Base-by-base conservation (phyloP, 2,797 vertebrate species). In the Sebastes steindachneri region DNA sequence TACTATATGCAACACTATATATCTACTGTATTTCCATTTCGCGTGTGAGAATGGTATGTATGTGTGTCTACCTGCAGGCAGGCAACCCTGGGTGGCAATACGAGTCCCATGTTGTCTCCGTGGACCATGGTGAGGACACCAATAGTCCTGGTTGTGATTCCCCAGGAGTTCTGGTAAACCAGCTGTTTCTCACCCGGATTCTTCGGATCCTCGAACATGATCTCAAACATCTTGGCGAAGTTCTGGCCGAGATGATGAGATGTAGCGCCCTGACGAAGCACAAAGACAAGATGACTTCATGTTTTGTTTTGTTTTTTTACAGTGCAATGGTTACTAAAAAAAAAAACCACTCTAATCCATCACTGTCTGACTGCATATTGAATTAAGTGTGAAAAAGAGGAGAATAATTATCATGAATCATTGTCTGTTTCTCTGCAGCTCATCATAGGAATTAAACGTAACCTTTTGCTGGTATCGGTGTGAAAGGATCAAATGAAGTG, bases 211-310 rank as follows among this genome's bases (percentile, higher is more conserved):
- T 99, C 99, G 92, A 99, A 99, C 23, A 95, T 48, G 4, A 99
- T 98, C 89, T 99, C 99, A 95, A 99, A 99, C 98, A 99, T 99
- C 94, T 89, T 98, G 37, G 98, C 97, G 92, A 99, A 99, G 94
- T 99, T 99, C 93, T 99, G 98, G 11, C 99, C 99, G 75, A 99
- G 95, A 83, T 99, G 98, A 95, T 99, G 99, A 68, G 99, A 99
- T 0, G 98, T 99, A 25, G 92, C 99, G 66, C 97, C 99, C 99
- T 99, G 91, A 92, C 86, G 0, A 59, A 6, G 31, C 21, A 72
- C 7, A 62, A 53, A 11, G 5, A 14, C 1, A 3, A 15, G 10
- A 21, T 9, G 10, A 62, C 17, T 58, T 37, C 4, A 19, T 9
- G 11, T 10, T 33, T 28, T 45, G 11, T 48, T 8, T 48, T 63